phyloP scores from a whole-genome alignment of 2,888 invertebrate species.

The Eupithecia vulgata region DNA sequence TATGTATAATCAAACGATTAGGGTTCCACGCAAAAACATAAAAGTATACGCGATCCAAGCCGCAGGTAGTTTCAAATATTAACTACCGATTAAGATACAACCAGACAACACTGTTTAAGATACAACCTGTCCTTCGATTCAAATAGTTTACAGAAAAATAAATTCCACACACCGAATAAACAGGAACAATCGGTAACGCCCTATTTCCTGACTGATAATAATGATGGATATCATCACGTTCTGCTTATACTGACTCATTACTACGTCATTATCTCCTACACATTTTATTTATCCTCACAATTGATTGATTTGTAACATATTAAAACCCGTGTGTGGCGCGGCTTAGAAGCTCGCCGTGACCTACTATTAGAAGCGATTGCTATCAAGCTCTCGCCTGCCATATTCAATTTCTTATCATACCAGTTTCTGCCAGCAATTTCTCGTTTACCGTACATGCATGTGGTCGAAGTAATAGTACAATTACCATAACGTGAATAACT shows the following conservation, averaged over 20 bases:
- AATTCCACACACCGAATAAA: not conserved
- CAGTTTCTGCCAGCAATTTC: conserved; percentile 42
- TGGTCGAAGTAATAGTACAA: conserved; percentile 40
- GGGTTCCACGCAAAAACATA: too few relatives aligned
- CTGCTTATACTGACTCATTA: not conserved
- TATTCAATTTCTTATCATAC: conserved; percentile 47
- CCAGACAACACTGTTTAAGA: too few relatives aligned
- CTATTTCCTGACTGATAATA: conserved; percentile 6
- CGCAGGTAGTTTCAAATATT: not conserved
- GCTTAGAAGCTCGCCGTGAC: conserved; percentile 53
- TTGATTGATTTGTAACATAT: not conserved
- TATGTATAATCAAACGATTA: too few relatives aligned
- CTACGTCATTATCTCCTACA: not conserved
- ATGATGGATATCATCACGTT: conserved; percentile 1
- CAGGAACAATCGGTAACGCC: conserved; percentile 2
- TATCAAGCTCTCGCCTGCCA: conserved; percentile 41
- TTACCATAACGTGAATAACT: conserved; percentile 49
- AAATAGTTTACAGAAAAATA: not conserved
- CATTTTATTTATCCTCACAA: not conserved
- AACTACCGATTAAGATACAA: not conserved
- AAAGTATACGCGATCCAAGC: too few relatives aligned
- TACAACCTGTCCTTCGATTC: not conserved
- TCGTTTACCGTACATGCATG: conserved; percentile 24
- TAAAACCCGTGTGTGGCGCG: conserved; percentile 12
- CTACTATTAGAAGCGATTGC: conserved; percentile 50